These are phyloP conservation scores for Acronicta psi DNA, from an alignment of 2,888 invertebrate genomes.

Conservation along the genomic window DNA sequence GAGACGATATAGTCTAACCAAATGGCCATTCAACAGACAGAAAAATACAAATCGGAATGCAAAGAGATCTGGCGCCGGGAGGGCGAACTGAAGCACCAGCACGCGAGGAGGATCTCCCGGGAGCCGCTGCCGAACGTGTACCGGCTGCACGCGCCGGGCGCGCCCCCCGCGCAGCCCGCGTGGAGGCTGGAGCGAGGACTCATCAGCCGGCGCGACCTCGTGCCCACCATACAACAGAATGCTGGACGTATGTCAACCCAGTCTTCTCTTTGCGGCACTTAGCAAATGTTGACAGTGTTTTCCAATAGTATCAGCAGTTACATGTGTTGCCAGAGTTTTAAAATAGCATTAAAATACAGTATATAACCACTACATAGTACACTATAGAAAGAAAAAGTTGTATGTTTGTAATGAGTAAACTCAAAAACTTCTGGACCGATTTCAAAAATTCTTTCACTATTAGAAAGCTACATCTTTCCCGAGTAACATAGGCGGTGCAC, in stretches of 20 bases:
- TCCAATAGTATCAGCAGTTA: too few relatives aligned
- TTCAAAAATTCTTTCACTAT: too few relatives aligned
- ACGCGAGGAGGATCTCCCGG: constrained; percentile 64
- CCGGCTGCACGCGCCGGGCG: constrained; percentile 48
- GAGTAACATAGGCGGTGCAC: too few relatives aligned
- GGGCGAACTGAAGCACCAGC: constrained; percentile 63
- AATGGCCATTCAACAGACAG: constrained; percentile 45
- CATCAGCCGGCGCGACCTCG: constrained; percentile 43
- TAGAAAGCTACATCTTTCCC: too few relatives aligned
- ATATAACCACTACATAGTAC: too few relatives aligned
- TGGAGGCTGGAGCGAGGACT: constrained; percentile 55
- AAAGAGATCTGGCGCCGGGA: constrained; percentile 62
- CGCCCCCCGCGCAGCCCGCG: constrained; percentile 5
- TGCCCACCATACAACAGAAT: constrained; percentile 34
- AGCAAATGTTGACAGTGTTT: too few relatives aligned
- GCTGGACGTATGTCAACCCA: constrained; percentile 23
- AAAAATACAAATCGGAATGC: constrained; percentile 56
- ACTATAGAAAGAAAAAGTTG: too few relatives aligned
- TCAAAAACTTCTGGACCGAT: too few relatives aligned
- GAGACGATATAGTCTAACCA: neutral
- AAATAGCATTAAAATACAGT: too few relatives aligned
- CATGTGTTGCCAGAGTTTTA: too few relatives aligned
- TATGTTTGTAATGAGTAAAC: too few relatives aligned
- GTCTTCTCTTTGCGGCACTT: too few relatives aligned
- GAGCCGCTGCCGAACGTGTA: constrained; percentile 67